Evolutionary conservation across 2,888 invertebrate species (phyloP), one percentile per base, ranked within the genome.

Genomic region (Caenorhabditis auriculariae): DNA sequence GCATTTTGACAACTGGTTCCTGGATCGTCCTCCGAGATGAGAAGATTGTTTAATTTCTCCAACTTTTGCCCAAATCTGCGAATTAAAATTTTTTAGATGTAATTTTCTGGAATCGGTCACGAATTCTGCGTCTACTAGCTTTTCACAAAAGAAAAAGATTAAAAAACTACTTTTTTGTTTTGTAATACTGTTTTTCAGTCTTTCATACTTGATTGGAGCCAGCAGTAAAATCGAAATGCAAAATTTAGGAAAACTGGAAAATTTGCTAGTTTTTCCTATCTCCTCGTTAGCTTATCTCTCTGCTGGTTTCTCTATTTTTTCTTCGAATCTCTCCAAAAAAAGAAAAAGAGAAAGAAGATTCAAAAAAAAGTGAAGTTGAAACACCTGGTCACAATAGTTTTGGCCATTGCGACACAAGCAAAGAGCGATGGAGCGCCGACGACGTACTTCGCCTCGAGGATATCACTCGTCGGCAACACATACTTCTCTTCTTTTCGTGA

Each of bases 401-500:
- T 64, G 6, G 77, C 75, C 12, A 77, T 68, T 0, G 71, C 71
- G 17, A 69, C 57, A 19, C 68, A 60, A 1, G 72, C 74, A 43
- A 75, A 74, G 4, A 66, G 54, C 4, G 77, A 75, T 0, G 75
- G 75, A 0, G 73, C 55, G 17, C 75, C 74, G 21, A 74, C 73
- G 7, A 77, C 69, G 23, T 58, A 60, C 41, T 57, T 60, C 5
- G 64, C 55, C 26, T 58, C 55, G 1, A 63, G 54, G 21, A 56
- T 51, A 19, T 61, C 61, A 6, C 28, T 29, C 4, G 15, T 44
- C 49, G 53, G 24, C 48, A 58, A 38, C 53, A 53, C 2, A 61
- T 37, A 44, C 66, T 55, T 43, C 45, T 42, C 26, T 28, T 32
- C 35, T 32, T 32, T 32, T 32, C 35, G 9, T 41, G 7, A 15